These are phyloP conservation scores for Limnodromus scolopaceus DNA, from an alignment of 2,797 vertebrate genomes.

Conservation along the genomic window DNA sequence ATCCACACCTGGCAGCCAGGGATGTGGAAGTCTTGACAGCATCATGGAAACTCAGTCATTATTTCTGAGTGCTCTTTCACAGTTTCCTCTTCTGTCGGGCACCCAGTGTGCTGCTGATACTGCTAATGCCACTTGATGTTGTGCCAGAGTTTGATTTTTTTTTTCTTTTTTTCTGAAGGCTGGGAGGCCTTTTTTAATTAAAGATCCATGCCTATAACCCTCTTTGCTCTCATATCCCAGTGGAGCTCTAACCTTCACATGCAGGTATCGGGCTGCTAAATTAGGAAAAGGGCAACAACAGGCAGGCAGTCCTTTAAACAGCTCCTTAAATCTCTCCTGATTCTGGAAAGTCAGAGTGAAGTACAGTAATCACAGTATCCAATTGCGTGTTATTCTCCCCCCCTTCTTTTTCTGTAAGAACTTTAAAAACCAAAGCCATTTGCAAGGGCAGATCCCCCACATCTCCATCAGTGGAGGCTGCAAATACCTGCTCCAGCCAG, in stretches of 20 bases:
- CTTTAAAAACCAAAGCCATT: background rate
- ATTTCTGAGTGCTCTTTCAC: slow-evolving; percentile 5
- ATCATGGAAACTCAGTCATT: slow-evolving; percentile 58
- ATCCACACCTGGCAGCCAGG: slow-evolving; percentile 38
- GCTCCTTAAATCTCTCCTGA: background rate
- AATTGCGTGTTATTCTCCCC: background rate
- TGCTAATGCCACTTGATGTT: slow-evolving; percentile 6
- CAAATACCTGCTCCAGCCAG: background rate
- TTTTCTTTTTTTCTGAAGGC: background rate
- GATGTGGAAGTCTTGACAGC: slow-evolving; percentile 47
- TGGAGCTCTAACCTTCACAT: slow-evolving; percentile 21
- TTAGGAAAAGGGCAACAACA: background rate
- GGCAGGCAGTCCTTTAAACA: background rate
- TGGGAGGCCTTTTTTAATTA: slow-evolving; percentile 51
- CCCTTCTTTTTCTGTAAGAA: background rate
- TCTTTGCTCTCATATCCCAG: background rate
- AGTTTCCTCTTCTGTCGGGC: slow-evolving; percentile 5
- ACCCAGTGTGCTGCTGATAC: background rate
- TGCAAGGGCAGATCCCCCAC: background rate
- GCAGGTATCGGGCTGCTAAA: slow-evolving; percentile 3
- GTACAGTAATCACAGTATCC: background rate
- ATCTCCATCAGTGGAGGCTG: background rate
- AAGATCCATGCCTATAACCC: background rate
- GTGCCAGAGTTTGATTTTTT: slow-evolving; percentile 7
- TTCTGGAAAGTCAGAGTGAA: background rate